phyloP scores from a whole-genome alignment of 2,888 invertebrate genomes.

The Lacanobia wlatinum region DNA sequence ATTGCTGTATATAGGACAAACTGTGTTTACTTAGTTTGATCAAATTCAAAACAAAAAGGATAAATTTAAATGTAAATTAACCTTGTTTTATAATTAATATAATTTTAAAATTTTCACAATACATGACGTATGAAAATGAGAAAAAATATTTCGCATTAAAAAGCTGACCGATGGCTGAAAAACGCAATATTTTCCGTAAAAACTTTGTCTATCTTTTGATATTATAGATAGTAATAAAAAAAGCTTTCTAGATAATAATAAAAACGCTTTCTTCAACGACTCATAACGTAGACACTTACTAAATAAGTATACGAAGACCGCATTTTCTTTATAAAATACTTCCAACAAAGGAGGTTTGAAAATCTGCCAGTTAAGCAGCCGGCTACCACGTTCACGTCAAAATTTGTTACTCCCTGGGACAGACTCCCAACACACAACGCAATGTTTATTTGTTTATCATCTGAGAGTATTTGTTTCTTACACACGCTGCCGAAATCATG shows the following conservation, averaged over 20 bases:
- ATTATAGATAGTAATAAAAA: neutral
- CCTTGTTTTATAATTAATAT: too few species aligned
- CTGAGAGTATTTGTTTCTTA: constrained; percentile 43
- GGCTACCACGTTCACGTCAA: constrained; percentile 65
- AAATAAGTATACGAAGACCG: constrained; percentile 56
- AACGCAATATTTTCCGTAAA: neutral
- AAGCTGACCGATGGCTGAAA: neutral
- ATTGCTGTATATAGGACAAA: neutral
- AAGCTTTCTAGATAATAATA: neutral
- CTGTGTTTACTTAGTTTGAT: neutral
- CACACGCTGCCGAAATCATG: constrained; percentile 29
- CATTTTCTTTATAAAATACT: constrained; percentile 40
- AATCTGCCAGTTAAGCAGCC: constrained; percentile 29
- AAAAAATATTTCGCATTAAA: neutral
- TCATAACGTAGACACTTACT: constrained; percentile 72
- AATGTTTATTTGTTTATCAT: constrained; percentile 64
- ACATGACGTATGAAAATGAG: neutral
- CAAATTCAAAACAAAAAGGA: too few species aligned
- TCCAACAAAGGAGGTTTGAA: too few species aligned
- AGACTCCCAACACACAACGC: constrained; percentile 30
- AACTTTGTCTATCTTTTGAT: neutral
- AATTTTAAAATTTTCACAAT: neutral
- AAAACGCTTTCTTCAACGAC: constrained; percentile 35
- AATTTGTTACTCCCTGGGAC: constrained; percentile 50
- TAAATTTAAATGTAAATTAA: too few species aligned